A percentile compares a stretch with the other conserved stretches of the same genome.
These are phyloP conservation scores for Sisor rabdophorus DNA, from an alignment of 2,113 vertebrate genomes.

Conservation along the genomic window DNA sequence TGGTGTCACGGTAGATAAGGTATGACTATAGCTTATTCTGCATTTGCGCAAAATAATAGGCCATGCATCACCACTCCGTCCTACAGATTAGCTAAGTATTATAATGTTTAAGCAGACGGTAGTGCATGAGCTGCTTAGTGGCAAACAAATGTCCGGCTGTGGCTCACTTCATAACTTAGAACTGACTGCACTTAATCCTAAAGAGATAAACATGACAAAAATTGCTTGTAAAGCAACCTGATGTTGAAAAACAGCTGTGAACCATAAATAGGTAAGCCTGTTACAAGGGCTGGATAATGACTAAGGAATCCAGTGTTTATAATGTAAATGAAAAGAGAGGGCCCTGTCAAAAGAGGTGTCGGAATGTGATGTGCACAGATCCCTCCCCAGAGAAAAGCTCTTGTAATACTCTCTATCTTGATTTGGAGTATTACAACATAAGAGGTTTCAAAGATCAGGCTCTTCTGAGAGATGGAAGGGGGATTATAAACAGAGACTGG, in stretches of 20 bases:
- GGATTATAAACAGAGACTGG: constrained; percentile 50
- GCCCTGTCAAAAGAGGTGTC: constrained; percentile 54
- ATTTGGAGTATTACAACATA: constrained; percentile 55
- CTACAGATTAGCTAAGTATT: not conserved
- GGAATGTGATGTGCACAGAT: constrained; percentile 39
- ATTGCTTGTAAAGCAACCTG: constrained; percentile 45
- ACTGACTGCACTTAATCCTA: constrained; percentile 15
- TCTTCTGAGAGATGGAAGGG: constrained; percentile 29
- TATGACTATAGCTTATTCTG: not conserved
- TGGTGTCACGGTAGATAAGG: not conserved
- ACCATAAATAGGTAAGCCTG: constrained; percentile 50
- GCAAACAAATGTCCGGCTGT: not conserved
- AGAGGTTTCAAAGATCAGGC: constrained; percentile 40
- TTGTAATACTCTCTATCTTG: constrained; percentile 44
- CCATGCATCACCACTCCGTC: constrained; percentile 1
- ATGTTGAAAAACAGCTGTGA: constrained; percentile 55
- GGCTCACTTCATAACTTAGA: constrained; percentile 4
- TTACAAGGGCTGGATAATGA: constrained; percentile 43
- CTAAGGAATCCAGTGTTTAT: constrained; percentile 54
- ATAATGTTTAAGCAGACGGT: not conserved
- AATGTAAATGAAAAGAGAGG: constrained; percentile 53
- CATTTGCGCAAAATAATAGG: not conserved
- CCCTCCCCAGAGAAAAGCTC: constrained; percentile 41
- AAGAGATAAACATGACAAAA: constrained; percentile 30
- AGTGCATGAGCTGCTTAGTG: not conserved